Evolutionary conservation across 92 coral and sea anemone species (phyloP).

Genomic region (Palythoa grandiflora): DNA sequence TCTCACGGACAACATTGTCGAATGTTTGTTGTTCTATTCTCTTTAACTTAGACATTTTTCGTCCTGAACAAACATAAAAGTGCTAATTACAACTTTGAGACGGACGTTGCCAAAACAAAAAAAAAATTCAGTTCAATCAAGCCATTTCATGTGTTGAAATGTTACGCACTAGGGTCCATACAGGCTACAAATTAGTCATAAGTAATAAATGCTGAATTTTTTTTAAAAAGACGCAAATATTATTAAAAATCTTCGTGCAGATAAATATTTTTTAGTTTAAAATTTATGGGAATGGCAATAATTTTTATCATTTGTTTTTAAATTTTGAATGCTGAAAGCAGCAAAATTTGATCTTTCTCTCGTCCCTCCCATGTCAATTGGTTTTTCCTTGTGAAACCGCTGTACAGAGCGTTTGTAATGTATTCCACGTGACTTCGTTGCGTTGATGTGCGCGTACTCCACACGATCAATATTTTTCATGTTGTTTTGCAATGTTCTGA

Average conservation of each 20-base stretch:
- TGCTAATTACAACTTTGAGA: not conserved
- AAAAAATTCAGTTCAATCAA: not conserved
- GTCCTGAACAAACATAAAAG: not conserved
- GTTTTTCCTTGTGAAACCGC: conserved; percentile 5
- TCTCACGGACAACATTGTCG: conserved; percentile 84
- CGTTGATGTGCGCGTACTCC: not conserved
- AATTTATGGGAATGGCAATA: not conserved
- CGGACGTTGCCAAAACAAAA: not conserved
- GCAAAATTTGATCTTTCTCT: not conserved
- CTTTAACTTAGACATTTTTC: conserved; percentile 74
- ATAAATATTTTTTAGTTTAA: not conserved
- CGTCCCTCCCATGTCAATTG: not conserved
- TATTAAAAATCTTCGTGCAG: not conserved
- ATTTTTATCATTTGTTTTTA: not conserved
- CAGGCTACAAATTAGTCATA: not conserved
- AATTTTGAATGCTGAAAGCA: not conserved
- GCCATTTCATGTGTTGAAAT: not conserved
- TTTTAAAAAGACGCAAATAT: not conserved
- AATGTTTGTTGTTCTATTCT: conserved; percentile 84
- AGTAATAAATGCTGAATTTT: not conserved
- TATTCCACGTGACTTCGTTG: not conserved
- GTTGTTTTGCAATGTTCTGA: not conserved
- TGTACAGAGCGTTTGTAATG: not conserved
- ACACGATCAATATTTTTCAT: not conserved
- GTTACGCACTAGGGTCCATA: not conserved